phyloP scores from a whole-genome alignment of 2,113 vertebrate genomes.

The Oreotrochilus melanogaster region DNA sequence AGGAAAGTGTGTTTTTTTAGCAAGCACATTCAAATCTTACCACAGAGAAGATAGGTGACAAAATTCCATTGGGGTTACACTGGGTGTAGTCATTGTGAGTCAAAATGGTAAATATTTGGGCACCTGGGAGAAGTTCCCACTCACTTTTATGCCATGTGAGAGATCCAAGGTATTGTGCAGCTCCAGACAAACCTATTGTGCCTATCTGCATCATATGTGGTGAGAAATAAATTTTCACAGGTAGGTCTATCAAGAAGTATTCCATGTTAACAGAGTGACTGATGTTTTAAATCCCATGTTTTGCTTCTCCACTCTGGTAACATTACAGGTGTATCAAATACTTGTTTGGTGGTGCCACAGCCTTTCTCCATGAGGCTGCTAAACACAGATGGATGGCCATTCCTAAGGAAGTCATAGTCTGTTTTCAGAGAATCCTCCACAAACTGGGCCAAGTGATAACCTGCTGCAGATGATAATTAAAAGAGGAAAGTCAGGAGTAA shows the following conservation, averaged over 20 bases:
- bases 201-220: neutral
- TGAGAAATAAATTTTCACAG: neutral
- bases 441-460: neutral
- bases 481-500: neutral
- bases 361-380: neutral
- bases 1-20: neutral
- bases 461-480: neutral
- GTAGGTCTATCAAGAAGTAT: too few species aligned
- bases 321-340: neutral
- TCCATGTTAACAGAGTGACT: neutral
- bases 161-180: neutral
- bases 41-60: neutral
- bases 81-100: neutral
- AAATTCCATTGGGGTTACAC: rapidly evolving
- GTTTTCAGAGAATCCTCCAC: neutral
- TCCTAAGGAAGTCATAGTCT: neutral
- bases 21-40: neutral
- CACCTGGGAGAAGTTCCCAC: neutral
- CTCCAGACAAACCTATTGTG: neutral
- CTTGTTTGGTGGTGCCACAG: neutral
- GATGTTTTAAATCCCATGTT: neutral
- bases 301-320: neutral
- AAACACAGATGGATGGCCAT: neutral
- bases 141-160: rapidly evolving
- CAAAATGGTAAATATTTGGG: neutral